Evolutionary conservation across 1,140 invertebrate genomes (phyloP).

Genomic region (Hyles euphorbiae): DNA sequence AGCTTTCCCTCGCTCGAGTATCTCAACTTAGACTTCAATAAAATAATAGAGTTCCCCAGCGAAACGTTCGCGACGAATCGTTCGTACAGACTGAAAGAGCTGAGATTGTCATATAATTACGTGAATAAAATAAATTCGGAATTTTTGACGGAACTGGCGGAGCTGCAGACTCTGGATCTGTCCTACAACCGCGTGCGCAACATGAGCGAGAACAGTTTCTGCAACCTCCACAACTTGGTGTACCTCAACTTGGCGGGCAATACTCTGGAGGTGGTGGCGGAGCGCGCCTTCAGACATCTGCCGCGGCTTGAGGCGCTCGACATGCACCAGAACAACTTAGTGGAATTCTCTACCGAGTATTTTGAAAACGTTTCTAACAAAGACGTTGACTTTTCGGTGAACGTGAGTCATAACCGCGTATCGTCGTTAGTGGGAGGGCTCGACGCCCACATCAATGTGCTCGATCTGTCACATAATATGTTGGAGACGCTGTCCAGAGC

Average conservation of each 20-base stretch:
- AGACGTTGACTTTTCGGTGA: slow-evolving; percentile 77
- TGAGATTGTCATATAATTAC: slow-evolving; percentile 84
- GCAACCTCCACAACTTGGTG: slow-evolving; percentile 77
- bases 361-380: slow-evolving; percentile 79
- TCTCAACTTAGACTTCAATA: slow-evolving; percentile 90
- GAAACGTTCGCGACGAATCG: slow-evolving; percentile 80
- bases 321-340: slow-evolving; percentile 81
- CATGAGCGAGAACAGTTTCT: slow-evolving; percentile 71
- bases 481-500: slow-evolving; percentile 77
- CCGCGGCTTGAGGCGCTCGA: slow-evolving; percentile 80
- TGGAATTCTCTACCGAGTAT: slow-evolving; percentile 78
- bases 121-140: slow-evolving; percentile 76
- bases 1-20: slow-evolving; percentile 83
- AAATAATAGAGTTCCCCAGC: slow-evolving; percentile 78
- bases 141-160: slow-evolving; percentile 77
- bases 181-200: slow-evolving; percentile 80
- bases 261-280: slow-evolving; percentile 74
- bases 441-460: slow-evolving; percentile 76
- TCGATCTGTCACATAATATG: slow-evolving; percentile 82
- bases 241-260: slow-evolving; percentile 82
- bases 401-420: slow-evolving; percentile 82
- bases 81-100: slow-evolving; percentile 83
- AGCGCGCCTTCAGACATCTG: slow-evolving; percentile 78
- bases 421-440: slow-evolving; percentile 75
- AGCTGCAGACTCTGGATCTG: slow-evolving; percentile 81